These are phyloP conservation scores for Lerema accius DNA, from an alignment of 1,140 invertebrate species.

Conservation along the genomic window DNA sequence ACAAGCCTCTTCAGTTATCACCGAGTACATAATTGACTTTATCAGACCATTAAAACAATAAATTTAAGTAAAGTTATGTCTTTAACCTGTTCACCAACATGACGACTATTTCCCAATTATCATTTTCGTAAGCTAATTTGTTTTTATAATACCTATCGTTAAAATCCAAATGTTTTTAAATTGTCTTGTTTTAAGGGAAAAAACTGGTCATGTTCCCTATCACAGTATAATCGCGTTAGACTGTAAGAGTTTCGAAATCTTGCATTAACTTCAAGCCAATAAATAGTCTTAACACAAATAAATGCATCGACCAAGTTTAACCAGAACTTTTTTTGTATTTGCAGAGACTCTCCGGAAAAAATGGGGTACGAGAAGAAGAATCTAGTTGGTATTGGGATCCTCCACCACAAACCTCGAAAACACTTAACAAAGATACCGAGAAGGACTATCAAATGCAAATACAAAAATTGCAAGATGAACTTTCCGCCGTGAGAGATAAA, in stretches of 20 bases:
- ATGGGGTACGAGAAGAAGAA: slow-evolving; percentile 78
- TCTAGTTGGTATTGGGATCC: slow-evolving; percentile 84
- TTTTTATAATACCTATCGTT: slow-evolving; percentile 7
- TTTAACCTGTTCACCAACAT: slow-evolving; percentile 1
- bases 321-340: slow-evolving; percentile 47
- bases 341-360: slow-evolving; percentile 67
- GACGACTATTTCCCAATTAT: neutral
- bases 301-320: too few relatives aligned
- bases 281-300: too few relatives aligned
- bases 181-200: neutral
- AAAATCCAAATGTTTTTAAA: neutral
- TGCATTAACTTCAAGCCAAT: too few relatives aligned
- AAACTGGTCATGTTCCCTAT: too few relatives aligned
- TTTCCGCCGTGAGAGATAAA: slow-evolving; percentile 71
- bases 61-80: slow-evolving; percentile 20
- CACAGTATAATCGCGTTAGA: too few relatives aligned
- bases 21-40: slow-evolving; percentile 24
- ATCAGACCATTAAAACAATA: slow-evolving; percentile 19
- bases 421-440: slow-evolving; percentile 52
- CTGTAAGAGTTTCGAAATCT: too few relatives aligned
- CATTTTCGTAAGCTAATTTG: neutral
- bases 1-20: slow-evolving; percentile 27
- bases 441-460: slow-evolving; percentile 65
- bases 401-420: slow-evolving; percentile 49
- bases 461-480: slow-evolving; percentile 65